These are phyloP conservation scores for Pheosia gnoma DNA, from an alignment of 2,888 invertebrate genomes.

Conservation along the genomic window DNA sequence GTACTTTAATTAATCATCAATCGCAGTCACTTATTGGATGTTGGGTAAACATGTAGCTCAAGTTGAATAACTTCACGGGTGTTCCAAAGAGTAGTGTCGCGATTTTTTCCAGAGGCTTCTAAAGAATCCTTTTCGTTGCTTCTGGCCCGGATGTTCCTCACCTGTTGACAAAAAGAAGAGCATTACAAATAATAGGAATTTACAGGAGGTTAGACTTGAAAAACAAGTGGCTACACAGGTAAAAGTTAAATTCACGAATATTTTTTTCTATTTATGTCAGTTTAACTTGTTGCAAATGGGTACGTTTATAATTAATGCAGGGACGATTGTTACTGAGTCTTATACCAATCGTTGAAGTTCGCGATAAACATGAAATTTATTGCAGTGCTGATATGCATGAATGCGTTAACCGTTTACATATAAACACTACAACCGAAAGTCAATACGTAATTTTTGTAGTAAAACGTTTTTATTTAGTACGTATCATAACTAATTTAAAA, in stretches of 20 bases:
- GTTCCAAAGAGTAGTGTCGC: slow-evolving; percentile 93
- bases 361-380: background rate
- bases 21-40: background rate
- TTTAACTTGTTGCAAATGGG: background rate
- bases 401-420: background rate
- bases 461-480: background rate
- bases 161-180: slow-evolving; percentile 70
- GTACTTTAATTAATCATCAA: background rate
- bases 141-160: slow-evolving; percentile 86
- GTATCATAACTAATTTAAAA: background rate
- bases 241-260: background rate
- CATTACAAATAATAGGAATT: background rate
- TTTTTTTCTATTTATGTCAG: background rate
- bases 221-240: too few species aligned
- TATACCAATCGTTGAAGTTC: background rate
- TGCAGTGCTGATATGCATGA: background rate
- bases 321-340: background rate
- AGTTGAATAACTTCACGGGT: slow-evolving; percentile 85
- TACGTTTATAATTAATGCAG: background rate
- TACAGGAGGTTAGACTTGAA: too few species aligned
- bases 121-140: slow-evolving; percentile 95
- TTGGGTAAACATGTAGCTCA: background rate
- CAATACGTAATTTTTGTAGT: background rate
- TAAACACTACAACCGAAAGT: background rate
- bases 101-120: slow-evolving; percentile 95